These are phyloP conservation scores for Rhinophrynus dorsalis DNA, from an alignment of 2,797 vertebrate genomes.

Conservation along the genomic window DNA sequence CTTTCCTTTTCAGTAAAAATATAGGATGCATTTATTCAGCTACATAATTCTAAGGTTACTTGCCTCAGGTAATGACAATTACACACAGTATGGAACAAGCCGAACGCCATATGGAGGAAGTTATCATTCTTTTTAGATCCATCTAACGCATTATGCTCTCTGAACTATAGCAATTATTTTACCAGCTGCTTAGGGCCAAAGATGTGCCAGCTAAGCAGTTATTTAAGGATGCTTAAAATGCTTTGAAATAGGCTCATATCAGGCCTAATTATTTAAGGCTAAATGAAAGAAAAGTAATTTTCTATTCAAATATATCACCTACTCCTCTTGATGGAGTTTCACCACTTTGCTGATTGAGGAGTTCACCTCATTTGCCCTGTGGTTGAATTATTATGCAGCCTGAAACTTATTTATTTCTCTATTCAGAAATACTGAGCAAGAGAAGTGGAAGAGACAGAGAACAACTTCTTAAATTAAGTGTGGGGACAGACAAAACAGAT, in stretches of 20 bases:
- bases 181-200: conserved; percentile 34
- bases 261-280: conserved; percentile 32
- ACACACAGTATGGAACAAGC: conserved; percentile 34
- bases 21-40: conserved; percentile 9
- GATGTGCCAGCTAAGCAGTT: conserved; percentile 28
- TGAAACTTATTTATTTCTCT: background rate
- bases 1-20: background rate
- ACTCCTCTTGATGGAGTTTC: background rate
- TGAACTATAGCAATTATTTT: conserved; percentile 44
- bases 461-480: no score
- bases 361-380: background rate
- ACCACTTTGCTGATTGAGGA: background rate
- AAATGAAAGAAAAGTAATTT: conserved; percentile 10
- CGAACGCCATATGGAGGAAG: conserved; percentile 42
- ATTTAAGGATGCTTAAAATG: conserved; percentile 23
- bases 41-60: conserved; percentile 33
- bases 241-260: conserved; percentile 38
- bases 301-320: conserved; percentile 4
- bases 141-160: conserved; percentile 41
- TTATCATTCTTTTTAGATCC: conserved; percentile 36
- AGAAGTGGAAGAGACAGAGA: background rate
- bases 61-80: conserved; percentile 44
- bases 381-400: no score
- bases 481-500: no score
- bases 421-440: background rate